Conservation (phyloP, 2,797 vertebrate genomes). For the Cryptoprocta ferox region DNA sequence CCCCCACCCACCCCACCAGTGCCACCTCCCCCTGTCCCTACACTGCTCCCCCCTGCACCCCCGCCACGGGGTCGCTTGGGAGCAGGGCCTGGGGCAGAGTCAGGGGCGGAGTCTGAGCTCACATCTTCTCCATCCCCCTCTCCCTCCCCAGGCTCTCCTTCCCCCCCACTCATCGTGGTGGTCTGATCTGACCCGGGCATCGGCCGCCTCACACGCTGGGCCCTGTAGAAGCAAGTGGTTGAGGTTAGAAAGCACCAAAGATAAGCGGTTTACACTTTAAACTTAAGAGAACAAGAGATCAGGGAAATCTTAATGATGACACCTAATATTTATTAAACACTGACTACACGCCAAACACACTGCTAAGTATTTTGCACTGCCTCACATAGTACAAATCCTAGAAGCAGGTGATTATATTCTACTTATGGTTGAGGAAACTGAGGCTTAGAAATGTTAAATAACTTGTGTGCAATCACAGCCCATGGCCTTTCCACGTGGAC, state of each 20-base stretch:
- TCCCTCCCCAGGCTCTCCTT: conserved; percentile 89
- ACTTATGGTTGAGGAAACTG: neutral
- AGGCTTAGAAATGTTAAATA: conserved; percentile 2
- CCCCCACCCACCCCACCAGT: conserved; percentile 78
- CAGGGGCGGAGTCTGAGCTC: conserved; percentile 80
- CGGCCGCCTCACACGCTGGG: conserved; percentile 91
- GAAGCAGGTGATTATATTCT: neutral
- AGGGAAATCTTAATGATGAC: neutral
- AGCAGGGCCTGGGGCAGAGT: conserved; percentile 86
- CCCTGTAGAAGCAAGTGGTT: conserved; percentile 83
- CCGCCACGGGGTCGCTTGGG: conserved; percentile 88
- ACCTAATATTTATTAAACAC: neutral
- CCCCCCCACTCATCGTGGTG: conserved; percentile 93
- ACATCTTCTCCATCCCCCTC: conserved; percentile 81
- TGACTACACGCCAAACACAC: neutral
- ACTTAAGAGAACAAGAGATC: neutral
- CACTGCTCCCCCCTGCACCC: conserved; percentile 87
- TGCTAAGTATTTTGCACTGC: neutral
- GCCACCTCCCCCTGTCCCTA: conserved; percentile 86
- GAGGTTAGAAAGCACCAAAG: conserved; percentile 16
- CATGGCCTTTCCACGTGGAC: neutral
- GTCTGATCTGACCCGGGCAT: conserved; percentile 93
- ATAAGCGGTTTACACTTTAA: neutral
- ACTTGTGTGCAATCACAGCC: neutral
- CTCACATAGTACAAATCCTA: neutral